Evolutionary conservation across 2,113 vertebrate species (phyloP).

Genomic region (Anas platyrhynchos): DNA sequence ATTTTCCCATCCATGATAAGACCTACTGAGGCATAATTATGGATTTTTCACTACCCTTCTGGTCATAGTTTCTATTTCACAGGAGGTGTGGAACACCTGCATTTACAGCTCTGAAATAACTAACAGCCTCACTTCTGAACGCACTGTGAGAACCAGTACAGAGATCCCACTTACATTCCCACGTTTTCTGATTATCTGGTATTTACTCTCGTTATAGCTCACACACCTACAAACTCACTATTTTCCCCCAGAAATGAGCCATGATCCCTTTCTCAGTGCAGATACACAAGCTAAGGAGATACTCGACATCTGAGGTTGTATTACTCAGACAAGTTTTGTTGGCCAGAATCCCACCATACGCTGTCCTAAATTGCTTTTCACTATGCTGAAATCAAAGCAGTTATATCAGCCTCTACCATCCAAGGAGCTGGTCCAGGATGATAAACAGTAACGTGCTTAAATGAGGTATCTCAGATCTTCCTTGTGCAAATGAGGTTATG

Average conservation of each 20-base stretch:
- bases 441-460: not conserved
- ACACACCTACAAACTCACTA: not conserved
- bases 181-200: not conserved
- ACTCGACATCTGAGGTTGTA: not conserved
- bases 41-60: not conserved
- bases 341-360: not conserved
- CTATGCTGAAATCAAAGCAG: not conserved
- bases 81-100: not conserved
- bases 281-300: accelerated
- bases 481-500: not conserved
- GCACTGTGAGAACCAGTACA: not conserved
- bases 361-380: not conserved
- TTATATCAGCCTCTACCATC: accelerated
- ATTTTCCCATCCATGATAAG: not conserved
- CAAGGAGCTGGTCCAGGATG: not conserved
- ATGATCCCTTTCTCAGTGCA: not conserved
- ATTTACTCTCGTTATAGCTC: not conserved
- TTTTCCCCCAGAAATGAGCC: not conserved
- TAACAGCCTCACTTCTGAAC: not conserved
- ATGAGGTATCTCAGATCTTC: not conserved
- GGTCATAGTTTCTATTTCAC: not conserved
- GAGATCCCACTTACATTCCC: not conserved
- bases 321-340: not conserved
- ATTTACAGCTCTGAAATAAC: not conserved
- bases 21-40: not conserved